phyloP scores from a whole-genome alignment of 1,140 invertebrate genomes.

The Conus ventricosus region DNA sequence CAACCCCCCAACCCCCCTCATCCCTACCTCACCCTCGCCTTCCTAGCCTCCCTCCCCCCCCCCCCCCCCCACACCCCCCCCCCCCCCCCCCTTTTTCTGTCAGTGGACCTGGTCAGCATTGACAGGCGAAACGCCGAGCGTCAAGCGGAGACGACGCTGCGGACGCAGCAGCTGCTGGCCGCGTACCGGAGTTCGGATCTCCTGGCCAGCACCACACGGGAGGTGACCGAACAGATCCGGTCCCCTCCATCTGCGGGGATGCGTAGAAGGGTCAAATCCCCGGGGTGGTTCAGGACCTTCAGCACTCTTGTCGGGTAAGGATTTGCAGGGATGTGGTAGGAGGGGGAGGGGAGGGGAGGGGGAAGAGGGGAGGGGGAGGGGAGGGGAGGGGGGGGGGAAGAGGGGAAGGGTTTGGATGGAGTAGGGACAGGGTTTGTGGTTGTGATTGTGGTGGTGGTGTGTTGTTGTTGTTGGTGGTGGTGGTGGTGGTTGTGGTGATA shows the following conservation, averaged over 20 bases:
- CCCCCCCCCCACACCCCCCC: neutral
- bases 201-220: constrained; percentile 55
- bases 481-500: too few relatives aligned
- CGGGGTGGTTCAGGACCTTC: constrained; percentile 43
- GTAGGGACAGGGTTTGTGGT: too few relatives aligned
- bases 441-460: too few relatives aligned
- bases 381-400: too few relatives aligned
- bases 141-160: constrained; percentile 43
- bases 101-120: constrained; percentile 63
- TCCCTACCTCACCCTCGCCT: neutral
- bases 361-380: too few relatives aligned
- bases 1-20: too few relatives aligned
- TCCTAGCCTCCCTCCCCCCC: neutral
- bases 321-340: too few relatives aligned
- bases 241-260: neutral
- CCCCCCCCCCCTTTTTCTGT: too few relatives aligned
- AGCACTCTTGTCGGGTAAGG: constrained; percentile 44
- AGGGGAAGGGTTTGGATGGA: too few relatives aligned
- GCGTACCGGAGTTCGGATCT: constrained; percentile 52
- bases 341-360: too few relatives aligned
- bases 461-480: too few relatives aligned
- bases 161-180: constrained; percentile 49
- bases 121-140: constrained; percentile 52
- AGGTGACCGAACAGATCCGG: constrained; percentile 41
- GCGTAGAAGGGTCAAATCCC: neutral